Percentiles rank a stretch among this genome's conserved stretches.
These are phyloP conservation scores for Aphis gossypii DNA, from an alignment of 1,140 invertebrate species.

Conservation along the genomic window DNA sequence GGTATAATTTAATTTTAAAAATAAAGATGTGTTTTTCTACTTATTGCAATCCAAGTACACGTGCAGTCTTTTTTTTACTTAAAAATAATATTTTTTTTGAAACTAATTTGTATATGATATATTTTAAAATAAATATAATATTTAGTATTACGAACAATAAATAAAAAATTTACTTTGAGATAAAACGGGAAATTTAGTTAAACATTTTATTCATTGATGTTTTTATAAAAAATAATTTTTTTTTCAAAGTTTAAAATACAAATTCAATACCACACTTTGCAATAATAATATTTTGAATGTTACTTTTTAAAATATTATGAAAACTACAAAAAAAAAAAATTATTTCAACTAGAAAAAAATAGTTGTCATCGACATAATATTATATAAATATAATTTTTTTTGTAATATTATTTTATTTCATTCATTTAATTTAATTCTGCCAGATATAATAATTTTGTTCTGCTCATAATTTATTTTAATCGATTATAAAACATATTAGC, in stretches of 20 bases:
- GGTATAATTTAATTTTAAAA: constrained; percentile 49
- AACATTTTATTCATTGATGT: not conserved
- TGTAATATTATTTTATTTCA: not conserved
- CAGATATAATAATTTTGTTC: not conserved
- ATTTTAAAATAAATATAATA: constrained; percentile 12
- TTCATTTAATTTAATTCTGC: not conserved
- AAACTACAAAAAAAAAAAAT: not conserved
- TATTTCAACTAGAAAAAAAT: not conserved
- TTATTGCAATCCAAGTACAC: not conserved
- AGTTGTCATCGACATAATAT: not conserved
- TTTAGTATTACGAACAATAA: not conserved
- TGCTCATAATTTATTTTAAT: not conserved
- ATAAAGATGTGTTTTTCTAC: constrained; percentile 47
- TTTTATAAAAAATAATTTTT: not conserved
- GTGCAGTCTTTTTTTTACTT: not conserved
- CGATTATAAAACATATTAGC: not conserved
- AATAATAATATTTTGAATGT: not conserved
- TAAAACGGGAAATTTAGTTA: not conserved
- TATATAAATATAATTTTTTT: not conserved
- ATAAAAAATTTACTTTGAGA: constrained; percentile 17
- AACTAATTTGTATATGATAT: not conserved
- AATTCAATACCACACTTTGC: not conserved
- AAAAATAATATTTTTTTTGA: constrained; percentile 35
- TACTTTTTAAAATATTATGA: not conserved
- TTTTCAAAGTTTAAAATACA: not conserved